Evolutionary conservation across 2,888 invertebrate species (phyloP), one percentile per base, ranked within the genome.

Genomic region (Hyposoter dolosus): DNA sequence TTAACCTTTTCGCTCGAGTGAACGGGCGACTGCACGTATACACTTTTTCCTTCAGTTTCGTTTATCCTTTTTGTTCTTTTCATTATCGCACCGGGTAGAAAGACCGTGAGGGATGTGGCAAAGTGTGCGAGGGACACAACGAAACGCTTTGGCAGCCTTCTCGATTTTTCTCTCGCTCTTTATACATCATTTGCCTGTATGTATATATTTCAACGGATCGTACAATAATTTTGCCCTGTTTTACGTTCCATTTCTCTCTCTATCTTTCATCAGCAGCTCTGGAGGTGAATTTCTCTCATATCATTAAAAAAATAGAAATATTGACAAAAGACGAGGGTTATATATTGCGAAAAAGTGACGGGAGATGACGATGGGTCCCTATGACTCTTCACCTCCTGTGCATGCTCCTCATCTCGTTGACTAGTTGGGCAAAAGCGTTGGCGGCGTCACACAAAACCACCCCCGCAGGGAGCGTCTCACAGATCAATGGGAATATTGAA

Each of bases 401-500:
- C 68, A n/a, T 28, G 19, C 35, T 45, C 80, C 17, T 63, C 72
- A 69, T 65, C 50, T 50, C 72, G n/a, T 68, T 65, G 43, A 63
- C 78, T 69, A 79, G 71, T 74, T 69, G 78, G 84, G 82, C 89
- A 72, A 87, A 88, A 78, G 88, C 87, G 88, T 85, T 81, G 47
- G 82, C 75, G 88, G 84, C 83, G 75, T 80, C 40, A 66, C 77
- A 77, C 84, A 78, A 80, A 84, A 80, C 63, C 88, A 88, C 60
- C 60, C 90, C 90, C 87, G 86, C 88, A 91, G 90, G 85, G 89
- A 91, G 90, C 90, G 91, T 92, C 92, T 92, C 92, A 91, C 92
- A 93, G 93, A 94, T 94, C 94, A 94, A 94, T 94, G 93, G 92
- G 91, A 94, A 94, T 94, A 94, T 94, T 94, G 94, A 94, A 94